Base-by-base conservation (phyloP, 1,140 invertebrate species). In the Drosophila ananassae region DNA sequence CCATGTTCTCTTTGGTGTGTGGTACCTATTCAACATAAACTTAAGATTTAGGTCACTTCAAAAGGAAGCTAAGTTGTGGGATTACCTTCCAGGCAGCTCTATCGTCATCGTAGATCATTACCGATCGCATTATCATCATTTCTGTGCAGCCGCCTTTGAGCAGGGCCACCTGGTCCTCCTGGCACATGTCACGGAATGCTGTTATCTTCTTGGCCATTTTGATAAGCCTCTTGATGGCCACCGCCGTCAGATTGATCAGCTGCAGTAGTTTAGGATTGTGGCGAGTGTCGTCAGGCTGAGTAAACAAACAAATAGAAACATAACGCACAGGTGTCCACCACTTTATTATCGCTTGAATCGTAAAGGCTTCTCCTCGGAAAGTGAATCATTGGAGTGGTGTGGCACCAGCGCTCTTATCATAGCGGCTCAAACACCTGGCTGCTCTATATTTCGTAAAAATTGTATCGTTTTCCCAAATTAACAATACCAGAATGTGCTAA, bases 201-300 rank as follows among this genome's bases (percentile, higher is more conserved):
- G 94, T 95, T 37, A 98, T 97, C 91, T 96, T 96, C 83, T 98
- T 98, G 0, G 97, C 95, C 96, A 98, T 98, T 92, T 97, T 97
- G 77, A 98, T 98, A 21, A 98, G 92, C 37, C 97, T 93, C 58
- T 97, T 93, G 72, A 98, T 98, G 2, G 97, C 97, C 59, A 98
- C 95, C 2, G 98, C 97, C 1, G 97, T 98, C 83, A 98, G 93
- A 92, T 98, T 98, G 51, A 98, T 97, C 4, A 98, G 95, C 78
- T 96, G 96, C 47, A 97, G 92, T 1, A 98, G 91, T 34, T 94
- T 94, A 0, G 96, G 96, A 92, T 97, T 95, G 39, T 94, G 94
- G 59, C 94, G 93, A 48, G 93, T 93, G 56, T 93, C 92, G 55
- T 93, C 93, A 8, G 92, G 92, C 94, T 95, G 85, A 13, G 37